Evolutionary conservation across 2,888 invertebrate genomes (phyloP).

Genomic region (Globia sparganii): DNA sequence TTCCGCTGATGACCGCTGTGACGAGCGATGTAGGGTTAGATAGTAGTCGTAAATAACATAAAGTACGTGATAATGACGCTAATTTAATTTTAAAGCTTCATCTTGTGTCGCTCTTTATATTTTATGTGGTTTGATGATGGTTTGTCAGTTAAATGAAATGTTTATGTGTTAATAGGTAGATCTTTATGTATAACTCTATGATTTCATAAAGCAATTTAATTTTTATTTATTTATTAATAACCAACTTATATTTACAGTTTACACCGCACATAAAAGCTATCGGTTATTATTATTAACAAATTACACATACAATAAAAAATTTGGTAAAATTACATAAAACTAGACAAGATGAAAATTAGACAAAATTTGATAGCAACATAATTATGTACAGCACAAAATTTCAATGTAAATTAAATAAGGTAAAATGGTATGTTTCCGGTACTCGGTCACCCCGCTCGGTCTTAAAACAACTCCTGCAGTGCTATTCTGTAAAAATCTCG

Average conservation of each 20-base stretch:
- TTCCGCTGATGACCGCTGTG: constrained; percentile 75
- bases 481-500: too few species aligned
- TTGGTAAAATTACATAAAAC: too few species aligned
- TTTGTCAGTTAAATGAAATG: not conserved
- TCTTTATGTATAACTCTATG: not conserved
- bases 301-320: too few species aligned
- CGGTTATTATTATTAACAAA: too few species aligned
- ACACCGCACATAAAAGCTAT: too few species aligned
- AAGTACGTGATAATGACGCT: constrained; percentile 40
- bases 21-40: constrained; percentile 61
- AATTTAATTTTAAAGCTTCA: constrained; percentile 52
- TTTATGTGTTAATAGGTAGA: not conserved
- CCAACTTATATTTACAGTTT: too few species aligned
- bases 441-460: too few species aligned
- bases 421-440: not conserved
- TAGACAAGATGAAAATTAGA: too few species aligned
- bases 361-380: too few species aligned
- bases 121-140: not conserved
- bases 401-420: too few species aligned
- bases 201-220: not conserved
- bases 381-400: too few species aligned
- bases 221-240: too few species aligned
- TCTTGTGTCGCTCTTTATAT: constrained; percentile 3
- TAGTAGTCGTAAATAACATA: constrained; percentile 44
- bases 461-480: not conserved